These are phyloP conservation scores for Stomatorhinus ivindoensis DNA, from an alignment of 2,113 vertebrate species.

Conservation along the genomic window DNA sequence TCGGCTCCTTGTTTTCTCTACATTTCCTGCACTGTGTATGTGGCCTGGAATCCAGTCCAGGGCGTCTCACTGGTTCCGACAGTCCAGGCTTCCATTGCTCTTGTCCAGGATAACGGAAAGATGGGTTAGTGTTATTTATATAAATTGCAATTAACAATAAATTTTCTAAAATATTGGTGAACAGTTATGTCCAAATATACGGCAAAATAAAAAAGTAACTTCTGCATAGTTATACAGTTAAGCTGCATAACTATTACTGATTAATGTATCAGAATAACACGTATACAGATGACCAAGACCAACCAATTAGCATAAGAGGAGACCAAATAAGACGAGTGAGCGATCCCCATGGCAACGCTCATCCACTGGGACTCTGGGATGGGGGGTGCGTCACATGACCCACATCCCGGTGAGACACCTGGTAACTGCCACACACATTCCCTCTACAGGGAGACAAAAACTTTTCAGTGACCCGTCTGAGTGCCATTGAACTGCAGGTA, in stretches of 20 bases:
- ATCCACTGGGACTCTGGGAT: constrained; percentile 28
- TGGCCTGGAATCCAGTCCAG: not conserved
- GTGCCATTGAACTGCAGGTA: not conserved
- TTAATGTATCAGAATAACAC: not conserved
- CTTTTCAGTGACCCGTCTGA: not conserved
- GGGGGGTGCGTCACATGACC: constrained; percentile 38
- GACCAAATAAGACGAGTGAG: constrained; percentile 60
- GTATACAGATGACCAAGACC: not conserved
- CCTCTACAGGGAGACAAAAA: not conserved
- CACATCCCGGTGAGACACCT: constrained; percentile 32
- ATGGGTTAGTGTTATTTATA: not conserved
- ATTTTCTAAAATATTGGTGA: not conserved
- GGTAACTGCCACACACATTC: not conserved
- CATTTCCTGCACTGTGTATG: not conserved
- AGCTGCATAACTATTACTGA: not conserved
- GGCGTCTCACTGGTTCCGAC: not conserved
- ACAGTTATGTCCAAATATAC: not conserved
- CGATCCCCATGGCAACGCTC: constrained; percentile 59
- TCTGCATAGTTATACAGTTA: no score
- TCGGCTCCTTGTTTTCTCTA: not conserved
- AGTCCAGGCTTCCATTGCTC: not conserved
- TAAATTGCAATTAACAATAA: not conserved
- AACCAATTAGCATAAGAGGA: constrained; percentile 34
- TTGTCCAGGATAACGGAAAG: not conserved
- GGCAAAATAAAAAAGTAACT: not conserved